phyloP scores from a whole-genome alignment of 2,113 vertebrate species.

The Halcyon senegalensis region DNA sequence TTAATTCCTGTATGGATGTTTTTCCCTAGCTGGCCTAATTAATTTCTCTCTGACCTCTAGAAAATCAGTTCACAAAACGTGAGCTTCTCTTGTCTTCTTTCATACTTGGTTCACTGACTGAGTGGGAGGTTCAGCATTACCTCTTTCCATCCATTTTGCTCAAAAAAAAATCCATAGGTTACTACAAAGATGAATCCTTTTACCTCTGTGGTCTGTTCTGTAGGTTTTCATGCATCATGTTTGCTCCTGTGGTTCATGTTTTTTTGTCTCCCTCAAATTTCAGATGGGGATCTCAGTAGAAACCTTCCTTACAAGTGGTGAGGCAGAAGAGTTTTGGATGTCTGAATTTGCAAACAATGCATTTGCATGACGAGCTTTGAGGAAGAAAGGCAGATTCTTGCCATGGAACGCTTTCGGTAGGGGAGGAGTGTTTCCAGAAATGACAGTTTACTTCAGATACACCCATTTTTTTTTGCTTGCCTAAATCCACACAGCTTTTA shows the following conservation, averaged over 20 bases:
- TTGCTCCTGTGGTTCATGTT: not conserved
- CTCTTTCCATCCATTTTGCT: not conserved
- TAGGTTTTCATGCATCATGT: not conserved
- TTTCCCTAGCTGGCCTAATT: not conserved
- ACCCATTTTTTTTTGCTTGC: not conserved
- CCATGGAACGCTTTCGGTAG: not conserved
- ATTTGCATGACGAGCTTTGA: not conserved
- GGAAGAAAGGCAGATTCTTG: not conserved
- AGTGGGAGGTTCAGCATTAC: not conserved
- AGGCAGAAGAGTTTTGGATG: not conserved
- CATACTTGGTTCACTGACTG: not conserved
- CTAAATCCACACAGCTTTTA: not conserved
- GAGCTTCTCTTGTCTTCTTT: not conserved
- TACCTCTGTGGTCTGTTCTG: not conserved
- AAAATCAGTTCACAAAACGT: not conserved
- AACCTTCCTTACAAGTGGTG: not conserved
- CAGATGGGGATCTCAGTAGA: not conserved
- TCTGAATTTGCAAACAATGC: not conserved
- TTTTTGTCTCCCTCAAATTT: not conserved
- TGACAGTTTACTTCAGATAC: not conserved
- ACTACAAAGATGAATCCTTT: not conserved
- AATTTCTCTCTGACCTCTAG: not conserved
- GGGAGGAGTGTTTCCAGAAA: not conserved
- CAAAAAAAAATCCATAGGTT: not conserved
- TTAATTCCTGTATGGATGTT: not conserved